These are phyloP conservation scores for Thryonomys swinderianus DNA, from an alignment of 2,113 vertebrate species.

Conservation along the genomic window DNA sequence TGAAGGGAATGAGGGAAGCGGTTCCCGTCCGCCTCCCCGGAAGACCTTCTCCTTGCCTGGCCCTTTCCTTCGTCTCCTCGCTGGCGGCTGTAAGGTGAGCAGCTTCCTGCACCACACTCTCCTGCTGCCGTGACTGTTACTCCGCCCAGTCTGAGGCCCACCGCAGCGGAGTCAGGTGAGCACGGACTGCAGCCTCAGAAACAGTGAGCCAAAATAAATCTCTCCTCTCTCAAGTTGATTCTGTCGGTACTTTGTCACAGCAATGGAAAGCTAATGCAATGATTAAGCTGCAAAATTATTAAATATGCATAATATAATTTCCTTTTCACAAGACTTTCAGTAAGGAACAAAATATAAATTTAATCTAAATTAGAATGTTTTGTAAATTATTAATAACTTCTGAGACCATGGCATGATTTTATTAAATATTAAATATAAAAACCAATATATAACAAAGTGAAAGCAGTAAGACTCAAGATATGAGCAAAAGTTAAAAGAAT, in stretches of 20 bases:
- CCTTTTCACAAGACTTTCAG: constrained; percentile 15
- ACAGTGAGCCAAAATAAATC: neutral
- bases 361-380: constrained; percentile 54
- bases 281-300: neutral
- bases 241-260: neutral
- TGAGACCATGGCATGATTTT: neutral
- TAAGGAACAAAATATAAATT: constrained; percentile 7
- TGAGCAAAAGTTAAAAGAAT: neutral
- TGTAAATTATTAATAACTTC: neutral
- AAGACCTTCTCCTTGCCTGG: neutral
- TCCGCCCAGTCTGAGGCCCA: neutral
- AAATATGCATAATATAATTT: constrained; percentile 11
- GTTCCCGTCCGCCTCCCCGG: too few relatives aligned
- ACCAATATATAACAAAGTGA: neutral
- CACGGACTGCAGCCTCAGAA: neutral
- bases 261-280: neutral
- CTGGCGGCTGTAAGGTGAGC: neutral
- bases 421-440: constrained; percentile 18
- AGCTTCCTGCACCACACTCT: neutral
- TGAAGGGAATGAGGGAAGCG: neutral
- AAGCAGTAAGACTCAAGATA: neutral
- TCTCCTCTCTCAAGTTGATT: neutral
- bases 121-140: neutral
- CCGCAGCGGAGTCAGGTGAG: neutral
- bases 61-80: neutral